These are phyloP conservation scores for Synanthedon vespiformis DNA, from an alignment of 2,888 invertebrate species.

Conservation along the genomic window DNA sequence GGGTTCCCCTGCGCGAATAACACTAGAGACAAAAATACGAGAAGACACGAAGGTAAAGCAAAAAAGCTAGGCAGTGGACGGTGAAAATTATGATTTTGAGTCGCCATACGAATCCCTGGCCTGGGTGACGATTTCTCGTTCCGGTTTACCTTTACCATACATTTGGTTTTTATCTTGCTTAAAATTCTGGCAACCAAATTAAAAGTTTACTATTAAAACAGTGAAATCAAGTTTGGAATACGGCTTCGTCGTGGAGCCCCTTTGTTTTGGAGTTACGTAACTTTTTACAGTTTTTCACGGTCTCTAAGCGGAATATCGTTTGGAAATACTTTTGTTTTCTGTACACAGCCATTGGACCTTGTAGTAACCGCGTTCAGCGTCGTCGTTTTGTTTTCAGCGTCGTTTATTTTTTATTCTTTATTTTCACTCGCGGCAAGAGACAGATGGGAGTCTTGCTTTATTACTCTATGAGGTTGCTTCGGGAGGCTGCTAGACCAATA, in stretches of 20 bases:
- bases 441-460: slow-evolving; percentile 44
- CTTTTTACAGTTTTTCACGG: slow-evolving; percentile 44
- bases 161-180: slow-evolving; percentile 18
- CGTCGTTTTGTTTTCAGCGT: slow-evolving; percentile 27
- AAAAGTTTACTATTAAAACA: slow-evolving; percentile 1
- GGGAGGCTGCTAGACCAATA: slow-evolving; percentile 58
- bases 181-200: slow-evolving; percentile 10
- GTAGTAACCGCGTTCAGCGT: slow-evolving; percentile 18
- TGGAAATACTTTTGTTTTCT: slow-evolving; percentile 43
- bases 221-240: slow-evolving; percentile 55
- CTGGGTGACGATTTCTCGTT: slow-evolving; percentile 46
- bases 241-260: slow-evolving; percentile 47
- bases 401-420: slow-evolving; percentile 28
- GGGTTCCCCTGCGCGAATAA: slow-evolving; percentile 26
- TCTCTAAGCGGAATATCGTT: slow-evolving; percentile 59
- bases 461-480: slow-evolving; percentile 41
- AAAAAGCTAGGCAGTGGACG: slow-evolving; percentile 67
- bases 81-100: slow-evolving; percentile 52
- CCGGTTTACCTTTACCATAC: slow-evolving; percentile 56
- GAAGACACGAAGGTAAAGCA: slow-evolving; percentile 68
- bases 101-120: slow-evolving; percentile 67
- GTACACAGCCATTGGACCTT: slow-evolving; percentile 49
- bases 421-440: slow-evolving; percentile 16
- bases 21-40: slow-evolving; percentile 50
- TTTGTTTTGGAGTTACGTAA: slow-evolving; percentile 39